These are phyloP conservation scores for Formica aserva DNA, from an alignment of 2,888 invertebrate species.

Conservation along the genomic window DNA sequence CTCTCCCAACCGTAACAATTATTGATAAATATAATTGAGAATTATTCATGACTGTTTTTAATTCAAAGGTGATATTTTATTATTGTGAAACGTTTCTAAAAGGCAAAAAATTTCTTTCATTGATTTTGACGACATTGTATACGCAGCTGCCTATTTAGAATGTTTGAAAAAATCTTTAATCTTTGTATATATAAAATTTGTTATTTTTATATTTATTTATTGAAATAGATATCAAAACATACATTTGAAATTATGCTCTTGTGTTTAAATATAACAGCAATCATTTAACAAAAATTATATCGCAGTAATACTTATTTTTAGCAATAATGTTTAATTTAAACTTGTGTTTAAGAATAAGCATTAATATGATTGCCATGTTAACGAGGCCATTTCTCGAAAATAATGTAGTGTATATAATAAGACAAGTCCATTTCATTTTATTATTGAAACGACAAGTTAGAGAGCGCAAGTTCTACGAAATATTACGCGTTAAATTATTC, in stretches of 20 bases:
- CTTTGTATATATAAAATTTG: neutral
- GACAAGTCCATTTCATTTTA: neutral
- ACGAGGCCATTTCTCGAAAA: neutral
- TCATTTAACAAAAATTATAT: neutral
- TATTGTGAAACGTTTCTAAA: neutral
- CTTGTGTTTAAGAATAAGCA: neutral
- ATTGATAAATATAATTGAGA: neutral
- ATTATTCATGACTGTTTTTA: neutral
- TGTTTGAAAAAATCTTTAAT: conserved; percentile 49
- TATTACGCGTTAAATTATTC: conserved; percentile 63
- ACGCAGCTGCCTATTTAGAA: neutral
- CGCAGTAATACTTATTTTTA: neutral
- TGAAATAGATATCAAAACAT: conserved; percentile 7
- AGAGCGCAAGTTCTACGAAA: conserved; percentile 24
- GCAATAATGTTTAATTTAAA: neutral
- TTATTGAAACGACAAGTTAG: conserved; percentile 18
- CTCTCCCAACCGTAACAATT: neutral
- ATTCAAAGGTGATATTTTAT: neutral
- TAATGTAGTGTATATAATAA: neutral
- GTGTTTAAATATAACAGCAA: neutral
- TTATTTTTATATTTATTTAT: neutral
- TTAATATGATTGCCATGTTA: neutral
- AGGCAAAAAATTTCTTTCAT: neutral
- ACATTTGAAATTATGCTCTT: neutral
- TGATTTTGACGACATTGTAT: neutral